Evolutionary conservation across 1,140 invertebrate genomes (phyloP).

Genomic region (Drosophila equinoxialis): DNA sequence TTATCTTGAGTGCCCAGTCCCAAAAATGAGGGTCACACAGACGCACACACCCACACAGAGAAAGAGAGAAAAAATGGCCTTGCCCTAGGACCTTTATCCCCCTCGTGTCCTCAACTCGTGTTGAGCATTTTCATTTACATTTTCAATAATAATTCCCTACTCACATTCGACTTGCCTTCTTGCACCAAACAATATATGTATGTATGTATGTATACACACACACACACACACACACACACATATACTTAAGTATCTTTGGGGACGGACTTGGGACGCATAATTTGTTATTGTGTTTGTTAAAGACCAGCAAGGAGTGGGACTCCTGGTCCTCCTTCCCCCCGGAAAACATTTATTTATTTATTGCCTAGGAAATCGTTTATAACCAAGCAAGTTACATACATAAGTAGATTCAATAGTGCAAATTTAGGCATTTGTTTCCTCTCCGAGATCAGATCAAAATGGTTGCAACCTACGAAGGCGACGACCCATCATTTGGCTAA

Average conservation of each 20-base stretch:
- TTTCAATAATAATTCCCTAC: slow-evolving; percentile 35
- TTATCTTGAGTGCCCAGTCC: slow-evolving; percentile 47
- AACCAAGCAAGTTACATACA: slow-evolving; percentile 22
- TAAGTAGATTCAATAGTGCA: slow-evolving; percentile 48
- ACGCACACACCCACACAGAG: not conserved
- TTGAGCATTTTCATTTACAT: slow-evolving; percentile 39
- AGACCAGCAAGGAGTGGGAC: slow-evolving; percentile 17
- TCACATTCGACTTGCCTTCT: slow-evolving; percentile 16
- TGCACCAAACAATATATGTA: slow-evolving; percentile 13
- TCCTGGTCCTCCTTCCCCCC: not conserved
- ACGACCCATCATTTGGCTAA: no score
- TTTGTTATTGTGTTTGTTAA: slow-evolving; percentile 43
- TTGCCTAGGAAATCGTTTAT: slow-evolving; percentile 47
- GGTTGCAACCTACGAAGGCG: not conserved
- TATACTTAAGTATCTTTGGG: slow-evolving; percentile 28
- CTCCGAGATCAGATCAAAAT: not conserved
- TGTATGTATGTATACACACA: not conserved
- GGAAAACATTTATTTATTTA: slow-evolving; percentile 44
- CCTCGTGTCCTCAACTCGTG: not conserved
- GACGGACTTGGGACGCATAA: slow-evolving; percentile 9
- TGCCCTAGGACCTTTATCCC: slow-evolving; percentile 10
- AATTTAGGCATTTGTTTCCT: slow-evolving; percentile 28
- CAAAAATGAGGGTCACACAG: slow-evolving; percentile 17
- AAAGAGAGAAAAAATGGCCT: slow-evolving; percentile 3
- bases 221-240: slow-evolving; percentile 15